Evolutionary conservation across 2,113 vertebrate genomes (phyloP).

Genomic region (Ammodytes dubius): DNA sequence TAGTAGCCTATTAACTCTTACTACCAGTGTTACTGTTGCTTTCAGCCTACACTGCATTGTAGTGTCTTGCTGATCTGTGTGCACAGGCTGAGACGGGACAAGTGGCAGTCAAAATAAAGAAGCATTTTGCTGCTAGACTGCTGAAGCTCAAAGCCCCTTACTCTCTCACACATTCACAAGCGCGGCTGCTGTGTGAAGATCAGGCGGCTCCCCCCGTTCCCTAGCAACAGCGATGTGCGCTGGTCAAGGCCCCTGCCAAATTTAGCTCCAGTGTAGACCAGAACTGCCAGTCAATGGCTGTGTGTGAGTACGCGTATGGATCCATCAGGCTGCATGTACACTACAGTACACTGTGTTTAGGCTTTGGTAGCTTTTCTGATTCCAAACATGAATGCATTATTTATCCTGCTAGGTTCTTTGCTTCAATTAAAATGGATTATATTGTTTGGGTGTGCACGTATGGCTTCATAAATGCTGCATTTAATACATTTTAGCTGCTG

Average conservation of each 20-base stretch:
- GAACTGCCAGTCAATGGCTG: not conserved
- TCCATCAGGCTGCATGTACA: constrained; percentile 1
- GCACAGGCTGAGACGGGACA: constrained; percentile 11
- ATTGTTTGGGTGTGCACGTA: constrained; percentile 19
- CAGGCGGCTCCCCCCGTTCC: constrained; percentile 50
- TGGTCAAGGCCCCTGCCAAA: constrained; percentile 65
- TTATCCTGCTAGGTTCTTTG: not conserved
- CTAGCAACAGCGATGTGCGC: constrained; percentile 76
- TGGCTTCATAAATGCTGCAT: not conserved
- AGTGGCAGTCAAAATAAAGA: constrained; percentile 45
- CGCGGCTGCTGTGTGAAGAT: constrained; percentile 40
- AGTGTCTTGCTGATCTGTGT: constrained; percentile 16
- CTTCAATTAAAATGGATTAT: not conserved
- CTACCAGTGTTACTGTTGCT: not conserved
- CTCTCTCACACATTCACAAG: not conserved
- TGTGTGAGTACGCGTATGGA: constrained; percentile 21
- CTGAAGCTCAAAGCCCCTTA: constrained; percentile 38
- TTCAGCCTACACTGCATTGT: not conserved
- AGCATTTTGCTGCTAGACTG: constrained; percentile 20
- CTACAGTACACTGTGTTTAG: not conserved
- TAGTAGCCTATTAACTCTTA: not conserved
- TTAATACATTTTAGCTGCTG: too few relatives aligned
- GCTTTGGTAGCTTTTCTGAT: too few relatives aligned
- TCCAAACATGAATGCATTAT: not conserved
- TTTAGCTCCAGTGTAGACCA: constrained; percentile 60